Evolutionary conservation across 2,888 invertebrate genomes (phyloP).

Genomic region (Cephus runcator): DNA sequence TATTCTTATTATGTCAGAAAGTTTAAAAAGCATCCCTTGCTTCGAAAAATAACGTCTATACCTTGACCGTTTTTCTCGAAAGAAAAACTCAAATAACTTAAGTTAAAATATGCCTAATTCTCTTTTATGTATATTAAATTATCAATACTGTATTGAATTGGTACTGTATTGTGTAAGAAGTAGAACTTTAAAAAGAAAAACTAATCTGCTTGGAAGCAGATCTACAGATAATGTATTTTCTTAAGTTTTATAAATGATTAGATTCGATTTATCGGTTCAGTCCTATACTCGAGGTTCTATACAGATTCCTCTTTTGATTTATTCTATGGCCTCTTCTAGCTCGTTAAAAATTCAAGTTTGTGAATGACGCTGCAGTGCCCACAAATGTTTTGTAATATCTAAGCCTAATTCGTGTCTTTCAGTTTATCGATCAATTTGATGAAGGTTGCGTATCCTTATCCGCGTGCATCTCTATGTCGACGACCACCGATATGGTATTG

Average conservation of each 20-base stretch:
- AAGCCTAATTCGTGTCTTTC: not conserved
- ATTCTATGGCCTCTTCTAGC: not conserved
- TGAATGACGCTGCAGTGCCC: not conserved
- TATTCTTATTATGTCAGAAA: too few relatives aligned
- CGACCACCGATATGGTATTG: constrained; percentile 42
- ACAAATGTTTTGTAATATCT: not conserved
- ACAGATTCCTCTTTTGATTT: not conserved
- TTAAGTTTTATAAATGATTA: too few relatives aligned
- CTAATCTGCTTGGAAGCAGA: not conserved
- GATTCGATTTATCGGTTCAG: not conserved
- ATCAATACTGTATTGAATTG: not conserved
- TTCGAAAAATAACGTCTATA: not conserved
- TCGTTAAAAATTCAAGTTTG: not conserved
- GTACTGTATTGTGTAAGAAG: not conserved
- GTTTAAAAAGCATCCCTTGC: too few relatives aligned
- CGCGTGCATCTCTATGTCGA: constrained; percentile 53
- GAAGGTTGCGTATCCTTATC: constrained; percentile 26
- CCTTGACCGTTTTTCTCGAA: not conserved
- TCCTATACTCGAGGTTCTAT: not conserved
- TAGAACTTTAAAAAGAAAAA: not conserved
- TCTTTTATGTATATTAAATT: not conserved
- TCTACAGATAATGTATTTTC: not conserved
- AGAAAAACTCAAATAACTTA: not conserved
- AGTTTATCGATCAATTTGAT: not conserved
- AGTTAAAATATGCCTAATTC: not conserved